Evolutionary conservation across 2,797 vertebrate species (phyloP), one percentile per base, ranked within the genome.

Genomic region (Malurus leucopterus): DNA sequence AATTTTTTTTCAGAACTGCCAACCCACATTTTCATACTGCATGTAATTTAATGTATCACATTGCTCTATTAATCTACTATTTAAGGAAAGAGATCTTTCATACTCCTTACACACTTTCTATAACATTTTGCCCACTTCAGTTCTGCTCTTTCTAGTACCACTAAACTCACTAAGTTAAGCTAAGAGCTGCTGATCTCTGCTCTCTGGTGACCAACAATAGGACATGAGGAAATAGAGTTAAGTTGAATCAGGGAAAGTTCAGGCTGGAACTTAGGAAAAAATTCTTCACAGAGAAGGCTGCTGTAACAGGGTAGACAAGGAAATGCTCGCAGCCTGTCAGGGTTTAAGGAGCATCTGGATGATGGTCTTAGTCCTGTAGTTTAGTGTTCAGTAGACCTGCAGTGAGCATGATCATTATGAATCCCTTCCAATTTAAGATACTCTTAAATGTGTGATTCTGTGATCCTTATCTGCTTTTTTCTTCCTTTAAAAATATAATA

Each of bases 151-250:
- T 59, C 46, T 55, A 73, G 34, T 26, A 69, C 8, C 14, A 27
- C 7, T 23, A 80, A 65, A 44, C 30, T 26, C 12, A 84, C 4
- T 8, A 20, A 34, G 8, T 21, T 74, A 32, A 75, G 36, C 17
- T 43, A 47, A 24, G 12, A 53, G 6, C 14, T 32, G 21, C 21
- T 78, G n/a, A 50, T 32, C 23, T 51, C 15, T 0, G 1, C 43
- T 53, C 17, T 8, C 29, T 50, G 53, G 17, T 58, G 63, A 44
- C 11, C 19, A 71, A n/a, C 2, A 5, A 13, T 0, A 40, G 23
- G 63, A n/a, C 22, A 53, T 0, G 0, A 49, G 34, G 34, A 82
- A 74, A 62, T 8, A 5, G 17, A 76, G 50, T 1, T 3, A 63
- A 63, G 11, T 2, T 49, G 27, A 47, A 43, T 16, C 54, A 73